Conservation (phyloP, 2,113 vertebrate genomes). For the Electrona antarctica region DNA sequence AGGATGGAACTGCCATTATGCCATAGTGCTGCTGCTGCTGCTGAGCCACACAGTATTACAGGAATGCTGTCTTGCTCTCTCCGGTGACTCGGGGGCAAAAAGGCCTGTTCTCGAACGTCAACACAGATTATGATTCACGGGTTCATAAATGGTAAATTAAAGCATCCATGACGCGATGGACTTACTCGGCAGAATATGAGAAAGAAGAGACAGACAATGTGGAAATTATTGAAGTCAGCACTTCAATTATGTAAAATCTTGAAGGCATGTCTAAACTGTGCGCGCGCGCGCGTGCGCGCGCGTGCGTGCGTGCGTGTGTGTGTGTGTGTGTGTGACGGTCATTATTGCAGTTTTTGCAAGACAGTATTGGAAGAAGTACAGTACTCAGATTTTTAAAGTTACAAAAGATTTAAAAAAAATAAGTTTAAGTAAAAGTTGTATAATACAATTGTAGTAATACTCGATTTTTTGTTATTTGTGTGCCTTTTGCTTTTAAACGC, state of each 20-base stretch:
- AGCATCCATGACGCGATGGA: background rate
- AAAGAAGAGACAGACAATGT: background rate
- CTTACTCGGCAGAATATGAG: background rate
- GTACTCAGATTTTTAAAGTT: no score
- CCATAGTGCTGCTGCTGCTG: conserved; percentile 8
- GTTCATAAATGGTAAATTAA: background rate
- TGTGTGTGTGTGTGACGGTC: no score
- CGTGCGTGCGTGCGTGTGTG: background rate
- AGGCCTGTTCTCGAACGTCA: background rate
- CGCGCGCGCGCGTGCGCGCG: background rate
- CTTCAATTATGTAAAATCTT: background rate
- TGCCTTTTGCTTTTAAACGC: no score
- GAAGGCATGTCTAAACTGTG: conserved; percentile 5
- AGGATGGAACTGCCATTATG: conserved; percentile 22
- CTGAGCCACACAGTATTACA: conserved; percentile 30
- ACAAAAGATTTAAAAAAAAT: no score
- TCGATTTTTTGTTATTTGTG: no score
- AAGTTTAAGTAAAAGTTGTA: no score
- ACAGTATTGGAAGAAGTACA: no score
- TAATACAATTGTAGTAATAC: no score
- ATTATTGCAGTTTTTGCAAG: background rate
- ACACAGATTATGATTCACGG: conserved; percentile 20
- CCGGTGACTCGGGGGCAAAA: background rate
- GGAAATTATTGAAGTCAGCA: background rate
- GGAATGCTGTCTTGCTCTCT: conserved; percentile 4